Conservation (phyloP, 1,140 invertebrate genomes). For the Neocloeon triangulifer region DNA sequence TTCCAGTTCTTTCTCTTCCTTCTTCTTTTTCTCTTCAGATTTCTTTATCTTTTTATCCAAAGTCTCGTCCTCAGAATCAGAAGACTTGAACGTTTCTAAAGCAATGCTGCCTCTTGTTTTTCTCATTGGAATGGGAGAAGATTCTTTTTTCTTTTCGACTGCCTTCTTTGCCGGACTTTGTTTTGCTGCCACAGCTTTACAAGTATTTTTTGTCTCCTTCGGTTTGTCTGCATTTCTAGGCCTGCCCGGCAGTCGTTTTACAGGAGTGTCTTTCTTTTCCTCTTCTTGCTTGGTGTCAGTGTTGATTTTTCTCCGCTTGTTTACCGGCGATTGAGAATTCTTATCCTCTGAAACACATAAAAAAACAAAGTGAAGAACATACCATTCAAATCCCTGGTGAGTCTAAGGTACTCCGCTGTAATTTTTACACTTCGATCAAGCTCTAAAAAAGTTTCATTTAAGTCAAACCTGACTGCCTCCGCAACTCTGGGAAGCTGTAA, state of each 20-base stretch:
- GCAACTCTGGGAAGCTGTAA: conserved; percentile 20
- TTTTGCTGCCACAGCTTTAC: conserved; percentile 18
- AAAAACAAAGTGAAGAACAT: too few relatives aligned
- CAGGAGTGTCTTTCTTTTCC: too few relatives aligned
- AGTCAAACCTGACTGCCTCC: not conserved
- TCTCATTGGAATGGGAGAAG: conserved; percentile 8
- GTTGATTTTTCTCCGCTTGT: conserved; percentile 1
- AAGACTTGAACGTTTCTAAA: too few relatives aligned
- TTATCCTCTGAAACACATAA: too few relatives aligned
- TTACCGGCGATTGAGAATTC: too few relatives aligned
- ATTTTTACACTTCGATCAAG: not conserved
- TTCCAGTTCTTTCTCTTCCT: not conserved
- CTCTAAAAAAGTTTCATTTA: not conserved
- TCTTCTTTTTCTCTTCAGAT: conserved; percentile 10
- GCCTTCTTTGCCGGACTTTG: conserved; percentile 14
- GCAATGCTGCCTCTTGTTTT: conserved; percentile 6
- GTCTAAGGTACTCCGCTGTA: not conserved
- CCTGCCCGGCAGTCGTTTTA: too few relatives aligned
- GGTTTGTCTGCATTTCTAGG: too few relatives aligned
- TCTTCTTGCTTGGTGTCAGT: conserved; percentile 4
- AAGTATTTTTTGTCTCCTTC: conserved; percentile 12
- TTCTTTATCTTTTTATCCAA: conserved; percentile 25
- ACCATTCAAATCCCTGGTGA: too few relatives aligned
- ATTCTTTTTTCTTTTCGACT: conserved; percentile 14
- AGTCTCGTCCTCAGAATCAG: conserved; percentile 32